These are phyloP conservation scores for Darevskia mixta DNA, from an alignment of 2,797 vertebrate genomes.

Conservation along the genomic window DNA sequence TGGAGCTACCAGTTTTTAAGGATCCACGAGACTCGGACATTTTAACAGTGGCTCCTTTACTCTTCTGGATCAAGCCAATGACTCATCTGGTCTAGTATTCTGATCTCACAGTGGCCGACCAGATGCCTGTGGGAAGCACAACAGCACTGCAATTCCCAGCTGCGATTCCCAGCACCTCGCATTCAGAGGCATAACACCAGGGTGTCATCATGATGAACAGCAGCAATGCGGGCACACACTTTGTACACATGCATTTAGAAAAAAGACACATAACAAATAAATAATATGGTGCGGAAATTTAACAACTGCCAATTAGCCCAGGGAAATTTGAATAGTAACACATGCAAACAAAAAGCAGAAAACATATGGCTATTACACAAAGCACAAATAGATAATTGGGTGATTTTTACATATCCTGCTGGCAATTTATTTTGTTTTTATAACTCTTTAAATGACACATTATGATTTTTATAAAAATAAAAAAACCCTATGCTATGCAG, in stretches of 20 bases:
- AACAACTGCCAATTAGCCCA: constrained; percentile 34
- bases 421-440: constrained; percentile 52
- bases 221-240: constrained; percentile 1
- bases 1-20: background rate
- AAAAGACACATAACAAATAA: background rate
- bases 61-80: no score
- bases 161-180: no score
- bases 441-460: constrained; percentile 60
- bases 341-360: constrained; percentile 15
- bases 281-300: background rate
- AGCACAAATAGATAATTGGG: constrained; percentile 25
- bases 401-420: constrained; percentile 57
- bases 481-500: constrained; percentile 7
- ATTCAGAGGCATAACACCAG: background rate
- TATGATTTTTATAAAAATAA: constrained; percentile 16
- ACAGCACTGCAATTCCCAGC: no score
- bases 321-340: constrained; percentile 23
- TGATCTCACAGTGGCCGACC: no score
- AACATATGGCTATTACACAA: background rate
- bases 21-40: background rate
- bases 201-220: background rate
- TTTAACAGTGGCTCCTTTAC: background rate
- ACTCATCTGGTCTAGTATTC: no score
- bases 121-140: no score
- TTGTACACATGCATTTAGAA: constrained; percentile 30